Base-by-base conservation (phyloP, 1,140 invertebrate species). In the Asobara japonica region DNA sequence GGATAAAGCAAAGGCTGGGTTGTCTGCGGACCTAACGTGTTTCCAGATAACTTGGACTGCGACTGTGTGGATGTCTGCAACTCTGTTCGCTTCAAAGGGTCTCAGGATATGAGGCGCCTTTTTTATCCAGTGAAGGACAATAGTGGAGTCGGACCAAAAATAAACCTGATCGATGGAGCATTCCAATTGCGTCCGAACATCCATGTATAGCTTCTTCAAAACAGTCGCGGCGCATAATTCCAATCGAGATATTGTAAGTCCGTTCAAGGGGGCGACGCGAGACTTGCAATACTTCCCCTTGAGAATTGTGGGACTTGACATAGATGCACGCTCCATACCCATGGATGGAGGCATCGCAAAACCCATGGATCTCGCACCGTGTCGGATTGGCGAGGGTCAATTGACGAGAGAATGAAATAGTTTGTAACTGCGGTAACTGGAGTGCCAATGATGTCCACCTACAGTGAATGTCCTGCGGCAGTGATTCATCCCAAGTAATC, bases 21-120 rank as follows among this genome's bases (percentile, higher is more conserved):
- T 86, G 5, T 80, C 69, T 0, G 71, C 13, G 0, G 79, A 73
- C 16, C 64, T 22, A 7, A 85, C 75, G 64, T 86, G 78, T 0
- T 61, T 51, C 83, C 82, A 85, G 6, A 76, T 11, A 10, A 20
- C 13, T 3, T 29, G 22, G 20, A 70, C 30, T 3, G 0, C n/a
- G 60, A 36, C 8, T 13, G 1, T 80, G 74, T 5, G 65, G 22
- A 20, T 88, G 29, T 1, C 75, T 41, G 62, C 73, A 31, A 20
- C 45, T 33, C 78, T 69, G 76, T 48, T 36, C 25, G 29, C 51
- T 16, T 68, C 76, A n/a, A 65, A 72, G 1, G 20, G 0, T 65
- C 69, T 0, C 13, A 64, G 25, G 10, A 48, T 16, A 6, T 69
- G 11, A 6, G 74, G 48, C 2, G 65, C 31, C 0, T 65, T 22